Percentiles rank a stretch among this genome's conserved stretches.
Conservation (phyloP, 2,888 invertebrate species). For the Ophion slaviceki region DNA sequence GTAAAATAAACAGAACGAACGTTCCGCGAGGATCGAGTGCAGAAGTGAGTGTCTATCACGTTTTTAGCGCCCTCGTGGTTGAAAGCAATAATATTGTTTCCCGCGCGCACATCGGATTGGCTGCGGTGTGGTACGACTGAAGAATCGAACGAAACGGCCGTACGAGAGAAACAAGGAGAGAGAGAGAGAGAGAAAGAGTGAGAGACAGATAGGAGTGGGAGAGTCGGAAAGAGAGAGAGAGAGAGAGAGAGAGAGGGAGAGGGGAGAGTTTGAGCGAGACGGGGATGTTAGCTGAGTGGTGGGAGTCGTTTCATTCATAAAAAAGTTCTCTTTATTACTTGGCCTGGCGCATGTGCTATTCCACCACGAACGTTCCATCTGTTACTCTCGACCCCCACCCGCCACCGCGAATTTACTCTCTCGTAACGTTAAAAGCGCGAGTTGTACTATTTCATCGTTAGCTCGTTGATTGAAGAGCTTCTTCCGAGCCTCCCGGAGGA, state of each 20-base stretch:
- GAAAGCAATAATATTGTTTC: slow-evolving; percentile 80
- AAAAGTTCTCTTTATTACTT: slow-evolving; percentile 75
- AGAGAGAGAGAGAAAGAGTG: slow-evolving; percentile 31
- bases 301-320: slow-evolving; percentile 82
- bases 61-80: slow-evolving; percentile 74
- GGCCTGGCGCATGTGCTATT: slow-evolving; percentile 82
- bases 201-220: slow-evolving; percentile 43
- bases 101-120: slow-evolving; percentile 80
- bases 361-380: slow-evolving; percentile 73
- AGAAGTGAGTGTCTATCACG: slow-evolving; percentile 39
- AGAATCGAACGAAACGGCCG: slow-evolving; percentile 57
- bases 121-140: slow-evolving; percentile 58
- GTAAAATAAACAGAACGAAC: slow-evolving; percentile 20
- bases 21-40: slow-evolving; percentile 18
- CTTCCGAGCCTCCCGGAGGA: not conserved
- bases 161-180: slow-evolving; percentile 40
- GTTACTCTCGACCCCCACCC: slow-evolving; percentile 52
- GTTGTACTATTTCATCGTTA: slow-evolving; percentile 12
- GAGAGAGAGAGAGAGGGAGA: slow-evolving; percentile 45
- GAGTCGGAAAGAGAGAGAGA: slow-evolving; percentile 17
- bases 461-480: not conserved
- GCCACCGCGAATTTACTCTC: slow-evolving; percentile 18
- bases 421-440: slow-evolving; percentile 39
- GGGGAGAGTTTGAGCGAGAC: slow-evolving; percentile 59
- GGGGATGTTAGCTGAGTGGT: slow-evolving; percentile 58